Base-by-base conservation (phyloP, 2,113 vertebrate species). In the Fukomys damarensis region DNA sequence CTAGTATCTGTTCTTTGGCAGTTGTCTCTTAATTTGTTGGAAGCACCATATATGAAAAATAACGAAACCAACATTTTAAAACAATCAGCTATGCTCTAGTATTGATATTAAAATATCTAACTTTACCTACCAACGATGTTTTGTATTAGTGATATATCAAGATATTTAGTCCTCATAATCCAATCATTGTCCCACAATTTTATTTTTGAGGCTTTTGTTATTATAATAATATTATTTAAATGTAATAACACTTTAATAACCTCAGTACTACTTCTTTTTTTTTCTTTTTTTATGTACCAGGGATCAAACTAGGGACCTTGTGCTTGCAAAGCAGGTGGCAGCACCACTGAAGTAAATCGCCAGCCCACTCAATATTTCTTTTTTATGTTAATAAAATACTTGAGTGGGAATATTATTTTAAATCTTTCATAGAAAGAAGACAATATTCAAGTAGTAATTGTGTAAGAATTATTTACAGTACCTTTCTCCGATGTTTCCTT, bases 401-500 rank as follows among this genome's bases (percentile, higher is more conserved):
- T 14, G 54, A 35, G 65, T 89, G 2, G 30, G 3, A 93, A 94
- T 84, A 54, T 32, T 5, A 96, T 95, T 85, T 93, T 93, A 91
- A 81, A 89, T 2, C 0, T 54, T 89, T 70, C 17, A 70, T n/a
- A 58, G n/a, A 59, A 49, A 61, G 59, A 80, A 72, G 80, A 26
- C 20, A 92, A 35, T 46, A 66, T 66, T 84, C 61, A 76, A 66
- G 7, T 35, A 83, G 7, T 17, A 96, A 76, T 65, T 8, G 87
- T 7, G 5, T 30, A 66, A 91, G 91, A 93, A n/a, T 7, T 0
- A 2, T 56, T 19, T 59, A 92, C 70, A 88, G 41, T 99, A 99
- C 99, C 99, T 99, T 99, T 99, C 99, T 99, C 95, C 99, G 99
- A 98, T 99, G 99, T 97, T 99, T 99, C 98, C 99, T 99, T 97